Percentiles rank a stretch among this genome's conserved stretches.
Conservation (phyloP, 1,140 invertebrate genomes). For the Aphaenogaster ashmeadi region DNA sequence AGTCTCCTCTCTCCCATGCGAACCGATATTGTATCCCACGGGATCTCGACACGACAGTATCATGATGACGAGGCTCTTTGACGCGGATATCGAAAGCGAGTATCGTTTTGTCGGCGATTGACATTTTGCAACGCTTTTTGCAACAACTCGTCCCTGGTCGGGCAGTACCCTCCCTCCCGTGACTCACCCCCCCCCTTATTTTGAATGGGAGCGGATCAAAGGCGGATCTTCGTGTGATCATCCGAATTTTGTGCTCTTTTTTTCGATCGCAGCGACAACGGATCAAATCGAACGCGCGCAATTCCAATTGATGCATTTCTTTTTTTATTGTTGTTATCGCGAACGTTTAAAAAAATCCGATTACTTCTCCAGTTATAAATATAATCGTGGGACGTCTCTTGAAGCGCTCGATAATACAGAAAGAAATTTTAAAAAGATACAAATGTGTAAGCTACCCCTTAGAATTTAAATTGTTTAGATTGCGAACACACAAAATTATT, state of each 20-base stretch:
- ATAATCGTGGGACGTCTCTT: neutral
- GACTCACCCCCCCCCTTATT: neutral
- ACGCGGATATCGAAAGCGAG: slow-evolving; percentile 35
- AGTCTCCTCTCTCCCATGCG: neutral
- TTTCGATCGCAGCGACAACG: slow-evolving; percentile 3
- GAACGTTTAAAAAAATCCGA: slow-evolving; percentile 32
- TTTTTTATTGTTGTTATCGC: slow-evolving; percentile 24
- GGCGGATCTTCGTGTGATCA: slow-evolving; percentile 37
- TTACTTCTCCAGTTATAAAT: neutral
- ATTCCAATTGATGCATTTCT: slow-evolving; percentile 2
- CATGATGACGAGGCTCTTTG: slow-evolving; percentile 54
- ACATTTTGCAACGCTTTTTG: slow-evolving; percentile 50
- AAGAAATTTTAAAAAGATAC: neutral
- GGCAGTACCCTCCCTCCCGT: neutral
- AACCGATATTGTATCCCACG: neutral
- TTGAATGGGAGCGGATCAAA: slow-evolving; percentile 38
- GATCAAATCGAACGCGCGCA: neutral
- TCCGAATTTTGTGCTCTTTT: slow-evolving; percentile 31
- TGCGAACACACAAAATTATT: too few species aligned
- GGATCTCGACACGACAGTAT: slow-evolving; percentile 56
- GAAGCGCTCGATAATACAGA: neutral
- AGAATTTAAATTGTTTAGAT: neutral
- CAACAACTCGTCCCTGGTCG: slow-evolving; percentile 22
- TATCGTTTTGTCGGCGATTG: slow-evolving; percentile 56
- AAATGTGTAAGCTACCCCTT: neutral